These are phyloP conservation scores for Coregonus ussuriensis DNA, from an alignment of 2,797 vertebrate species.

Conservation along the genomic window DNA sequence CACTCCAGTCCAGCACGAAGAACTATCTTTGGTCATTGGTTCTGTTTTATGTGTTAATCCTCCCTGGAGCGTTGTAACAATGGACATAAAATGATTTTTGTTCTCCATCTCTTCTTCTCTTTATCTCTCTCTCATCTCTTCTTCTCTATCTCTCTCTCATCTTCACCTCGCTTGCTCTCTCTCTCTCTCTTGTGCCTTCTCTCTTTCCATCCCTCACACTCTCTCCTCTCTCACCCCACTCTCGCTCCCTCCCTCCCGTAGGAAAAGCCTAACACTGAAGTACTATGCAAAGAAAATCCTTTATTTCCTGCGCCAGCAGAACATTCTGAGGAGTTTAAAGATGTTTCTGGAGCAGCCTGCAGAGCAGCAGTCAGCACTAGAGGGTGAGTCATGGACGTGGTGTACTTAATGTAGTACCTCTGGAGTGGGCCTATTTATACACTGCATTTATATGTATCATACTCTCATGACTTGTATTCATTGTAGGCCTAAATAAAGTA, in stretches of 20 bases:
- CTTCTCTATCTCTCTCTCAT: neutral
- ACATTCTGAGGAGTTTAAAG: slow-evolving; percentile 90
- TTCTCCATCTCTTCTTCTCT: neutral
- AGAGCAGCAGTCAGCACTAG: slow-evolving; percentile 85
- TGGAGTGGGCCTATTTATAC: neutral
- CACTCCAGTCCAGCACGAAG: neutral
- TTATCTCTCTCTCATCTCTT: neutral
- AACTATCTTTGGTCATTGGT: neutral
- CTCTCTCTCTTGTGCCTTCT: neutral
- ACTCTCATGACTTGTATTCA: neutral
- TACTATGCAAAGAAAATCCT: slow-evolving; percentile 99
- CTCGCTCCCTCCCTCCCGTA: slow-evolving; percentile 48
- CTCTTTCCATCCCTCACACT: neutral
- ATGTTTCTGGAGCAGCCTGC: slow-evolving; percentile 85
- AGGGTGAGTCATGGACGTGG: slow-evolving; percentile 75
- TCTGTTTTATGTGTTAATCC: neutral
- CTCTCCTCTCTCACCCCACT: neutral
- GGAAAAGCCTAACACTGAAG: slow-evolving; percentile 94
- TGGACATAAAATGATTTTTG: neutral
- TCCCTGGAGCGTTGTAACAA: neutral
- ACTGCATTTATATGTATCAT: neutral
- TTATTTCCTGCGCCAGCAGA: slow-evolving; percentile 95
- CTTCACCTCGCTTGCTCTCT: neutral
- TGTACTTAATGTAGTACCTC: neutral
- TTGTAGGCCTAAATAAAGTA: neutral